Base-by-base conservation (phyloP, 1,140 invertebrate genomes). In the Drosophila navojoa region DNA sequence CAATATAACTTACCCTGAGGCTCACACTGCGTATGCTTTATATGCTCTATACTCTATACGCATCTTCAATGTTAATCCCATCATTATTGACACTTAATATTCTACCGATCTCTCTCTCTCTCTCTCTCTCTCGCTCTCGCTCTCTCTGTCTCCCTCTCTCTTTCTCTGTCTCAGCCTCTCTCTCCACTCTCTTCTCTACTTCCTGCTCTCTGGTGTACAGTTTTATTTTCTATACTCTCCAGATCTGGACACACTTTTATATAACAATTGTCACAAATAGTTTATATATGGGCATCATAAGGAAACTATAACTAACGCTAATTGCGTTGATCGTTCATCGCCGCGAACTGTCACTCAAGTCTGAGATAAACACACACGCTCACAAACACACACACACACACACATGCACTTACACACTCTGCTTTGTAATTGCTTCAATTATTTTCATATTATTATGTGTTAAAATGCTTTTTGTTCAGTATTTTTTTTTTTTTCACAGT, bases 401-500 rank as follows among this genome's bases (percentile, higher is more conserved):
- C 55, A 13, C 35, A 22, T 7, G 11, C n/a, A 42, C 25, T 9
- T 4, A 49, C 45, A 61, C 25, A 50, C 27, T 47, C 57, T 13
- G 29, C n/a, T 73, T 63, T 71, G 67, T 89, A 89, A 89, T 89
- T 90, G 84, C 84, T 81, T 89, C 80, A 89, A 89, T 89, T 90
- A 89, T 84, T 89, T 89, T 89, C 73, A 84, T 90, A 90, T 89
- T 89, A 89, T 90, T 84, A 90, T 90, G 81, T 80, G 85, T 71
- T 90, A 89, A 89, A 90, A 69, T 76, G 71, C 77, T 80, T 90
- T 89, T 90, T 89, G 85, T 76, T 79, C 84, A 74, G 53, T 47
- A 47, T 59, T 52, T 22, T 19, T 19, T 22, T 22, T 22, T 74
- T 64, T 55, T 80, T 81, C 58, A 58, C 74, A 77, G 62, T 54